Percentiles rank a stretch among this genome's conserved stretches.
These are phyloP conservation scores for Pteropus rufus DNA, from an alignment of 2,797 vertebrate genomes.

Conservation along the genomic window DNA sequence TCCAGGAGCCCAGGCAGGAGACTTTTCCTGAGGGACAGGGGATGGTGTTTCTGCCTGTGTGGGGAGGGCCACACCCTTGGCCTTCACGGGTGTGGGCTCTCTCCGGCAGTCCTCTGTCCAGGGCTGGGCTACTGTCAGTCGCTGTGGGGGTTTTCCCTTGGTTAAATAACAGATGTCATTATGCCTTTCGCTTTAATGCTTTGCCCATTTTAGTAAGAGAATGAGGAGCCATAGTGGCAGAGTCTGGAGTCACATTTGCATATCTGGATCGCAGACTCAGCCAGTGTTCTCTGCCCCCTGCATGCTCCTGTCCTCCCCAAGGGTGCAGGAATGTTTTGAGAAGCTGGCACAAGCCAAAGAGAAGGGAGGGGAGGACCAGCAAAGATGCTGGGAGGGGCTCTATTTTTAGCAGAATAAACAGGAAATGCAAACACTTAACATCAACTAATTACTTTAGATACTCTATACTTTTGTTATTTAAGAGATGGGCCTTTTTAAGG, in stretches of 20 bases:
- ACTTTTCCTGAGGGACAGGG: not conserved
- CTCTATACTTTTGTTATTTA: too few relatives aligned
- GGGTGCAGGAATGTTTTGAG: not conserved
- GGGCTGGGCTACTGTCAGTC: not conserved
- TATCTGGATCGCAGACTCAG: not conserved
- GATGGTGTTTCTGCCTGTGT: not conserved
- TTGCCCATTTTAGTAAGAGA: not conserved
- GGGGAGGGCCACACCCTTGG: not conserved
- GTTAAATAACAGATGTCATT: not conserved
- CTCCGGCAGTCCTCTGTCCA: not conserved
- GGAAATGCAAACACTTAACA: slow-evolving; percentile 29
- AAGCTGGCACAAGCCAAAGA: not conserved
- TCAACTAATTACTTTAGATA: not conserved
- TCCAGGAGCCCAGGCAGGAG: not conserved
- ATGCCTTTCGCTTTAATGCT: not conserved
- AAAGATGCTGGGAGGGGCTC: not conserved
- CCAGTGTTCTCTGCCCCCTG: not conserved
- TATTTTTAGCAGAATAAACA: slow-evolving; percentile 44
- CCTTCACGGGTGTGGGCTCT: not conserved
- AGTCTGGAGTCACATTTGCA: not conserved
- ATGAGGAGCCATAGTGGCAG: not conserved
- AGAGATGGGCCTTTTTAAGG: not conserved
- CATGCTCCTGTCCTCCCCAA: not conserved
- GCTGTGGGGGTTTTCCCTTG: not conserved
- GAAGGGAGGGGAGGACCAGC: not conserved